These are phyloP conservation scores for Panthera leo DNA, from an alignment of 2,113 vertebrate species.

Conservation along the genomic window DNA sequence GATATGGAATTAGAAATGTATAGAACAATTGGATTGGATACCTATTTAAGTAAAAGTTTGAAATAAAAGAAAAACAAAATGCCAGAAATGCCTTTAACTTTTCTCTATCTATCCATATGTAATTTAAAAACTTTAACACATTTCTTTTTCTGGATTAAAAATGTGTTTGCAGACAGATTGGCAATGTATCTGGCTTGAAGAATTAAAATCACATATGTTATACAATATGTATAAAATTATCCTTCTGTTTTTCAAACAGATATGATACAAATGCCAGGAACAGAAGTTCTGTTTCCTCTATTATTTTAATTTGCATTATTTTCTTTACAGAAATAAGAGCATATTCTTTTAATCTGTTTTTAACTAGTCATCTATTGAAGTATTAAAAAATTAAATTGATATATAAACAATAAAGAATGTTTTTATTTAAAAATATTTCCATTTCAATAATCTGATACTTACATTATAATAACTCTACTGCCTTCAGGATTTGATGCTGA, in stretches of 20 bases:
- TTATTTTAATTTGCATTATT: conserved; percentile 48
- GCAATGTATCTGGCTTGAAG: conserved; percentile 59
- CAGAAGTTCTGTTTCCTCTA: conserved; percentile 34
- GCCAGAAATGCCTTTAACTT: conserved; percentile 44
- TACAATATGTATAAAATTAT: conserved; percentile 68
- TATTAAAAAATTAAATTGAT: neutral
- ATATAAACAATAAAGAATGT: neutral
- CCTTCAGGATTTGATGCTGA: neutral
- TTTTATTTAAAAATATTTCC: neutral
- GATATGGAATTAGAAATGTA: neutral
- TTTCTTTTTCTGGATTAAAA: conserved; percentile 67
- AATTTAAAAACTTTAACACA: conserved; percentile 61
- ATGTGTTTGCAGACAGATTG: conserved; percentile 75
- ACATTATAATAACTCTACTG: neutral
- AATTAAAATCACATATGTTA: conserved; percentile 72
- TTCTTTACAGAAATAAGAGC: neutral
- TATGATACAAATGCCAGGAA: conserved; percentile 46
- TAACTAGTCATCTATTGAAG: neutral
- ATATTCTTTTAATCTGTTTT: neutral
- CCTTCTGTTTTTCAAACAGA: conserved; percentile 74
- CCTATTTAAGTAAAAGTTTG: conserved; percentile 8
- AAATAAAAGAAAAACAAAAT: conserved; percentile 40
- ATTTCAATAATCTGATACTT: neutral
- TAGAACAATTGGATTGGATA: neutral
- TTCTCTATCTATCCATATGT: conserved; percentile 35